Conservation (phyloP, 1,140 invertebrate genomes). For the Panagrolaimus sp. region DNA sequence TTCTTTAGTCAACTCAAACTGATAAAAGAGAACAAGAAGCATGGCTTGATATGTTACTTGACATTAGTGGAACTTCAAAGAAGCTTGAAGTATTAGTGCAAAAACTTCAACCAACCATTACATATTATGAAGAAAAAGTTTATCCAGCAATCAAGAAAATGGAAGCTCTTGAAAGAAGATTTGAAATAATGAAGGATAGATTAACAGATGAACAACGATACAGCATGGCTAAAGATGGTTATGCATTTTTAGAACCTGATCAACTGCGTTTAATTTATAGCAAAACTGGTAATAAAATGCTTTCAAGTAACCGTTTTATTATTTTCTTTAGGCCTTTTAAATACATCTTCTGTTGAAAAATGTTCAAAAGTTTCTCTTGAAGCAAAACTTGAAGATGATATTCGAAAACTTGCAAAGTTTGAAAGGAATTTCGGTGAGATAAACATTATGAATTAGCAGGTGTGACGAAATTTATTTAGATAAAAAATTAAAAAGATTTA, state of each 20-base stretch:
- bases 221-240: not conserved
- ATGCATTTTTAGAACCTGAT: slow-evolving; percentile 1
- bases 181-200: not conserved
- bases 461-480: not conserved
- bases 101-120: not conserved
- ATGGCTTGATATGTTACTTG: not conserved
- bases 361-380: not conserved
- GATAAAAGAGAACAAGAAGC: not conserved
- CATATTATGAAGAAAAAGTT: not conserved
- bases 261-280: not conserved
- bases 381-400: not conserved
- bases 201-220: not conserved
- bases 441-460: not conserved
- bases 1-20: not conserved
- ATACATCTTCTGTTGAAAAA: not conserved
- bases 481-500: not conserved
- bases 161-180: not conserved
- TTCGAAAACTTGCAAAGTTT: not conserved
- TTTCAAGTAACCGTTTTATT: not conserved
- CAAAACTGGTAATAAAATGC: not conserved
- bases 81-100: not conserved
- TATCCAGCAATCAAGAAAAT: slow-evolving; percentile 3
- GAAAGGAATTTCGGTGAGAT: not conserved
- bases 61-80: not conserved
- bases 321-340: not conserved